These are phyloP conservation scores for Dorcus hopei DNA, from an alignment of 2,888 invertebrate genomes.

Conservation along the genomic window DNA sequence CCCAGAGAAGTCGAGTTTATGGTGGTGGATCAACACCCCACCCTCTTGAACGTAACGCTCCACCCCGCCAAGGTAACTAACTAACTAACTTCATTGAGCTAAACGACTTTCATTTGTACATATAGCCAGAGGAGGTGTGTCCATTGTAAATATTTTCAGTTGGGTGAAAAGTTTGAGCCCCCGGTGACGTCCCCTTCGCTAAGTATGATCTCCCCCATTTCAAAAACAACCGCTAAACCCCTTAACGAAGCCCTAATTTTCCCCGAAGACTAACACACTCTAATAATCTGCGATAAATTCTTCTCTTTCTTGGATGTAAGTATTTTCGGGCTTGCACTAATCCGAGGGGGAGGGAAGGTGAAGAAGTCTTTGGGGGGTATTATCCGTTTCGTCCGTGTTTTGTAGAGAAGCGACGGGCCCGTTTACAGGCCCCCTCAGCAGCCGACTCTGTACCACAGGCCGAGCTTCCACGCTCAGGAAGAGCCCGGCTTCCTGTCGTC, in stretches of 20 bases:
- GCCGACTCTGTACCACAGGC: slow-evolving; percentile 46
- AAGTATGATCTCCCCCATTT: slow-evolving; percentile 32
- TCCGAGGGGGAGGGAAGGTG: too few species aligned
- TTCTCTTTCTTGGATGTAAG: too few species aligned
- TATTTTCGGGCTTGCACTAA: too few species aligned
- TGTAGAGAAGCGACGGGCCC: slow-evolving; percentile 65
- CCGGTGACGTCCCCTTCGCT: slow-evolving; percentile 46
- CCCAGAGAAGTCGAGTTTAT: slow-evolving; percentile 83
- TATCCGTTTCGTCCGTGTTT: neutral
- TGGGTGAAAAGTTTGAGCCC: slow-evolving; percentile 42
- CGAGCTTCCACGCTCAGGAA: slow-evolving; percentile 50
- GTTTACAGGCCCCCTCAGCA: slow-evolving; percentile 61
- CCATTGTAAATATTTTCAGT: slow-evolving; percentile 38
- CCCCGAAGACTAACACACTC: slow-evolving; percentile 37
- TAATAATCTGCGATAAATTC: too few species aligned
- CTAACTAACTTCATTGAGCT: slow-evolving; percentile 48
- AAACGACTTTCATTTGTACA: neutral
- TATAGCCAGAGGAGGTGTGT: too few species aligned
- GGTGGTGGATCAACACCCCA: slow-evolving; percentile 82
- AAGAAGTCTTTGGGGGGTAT: neutral
- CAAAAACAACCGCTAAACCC: slow-evolving; percentile 23
- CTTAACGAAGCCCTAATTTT: slow-evolving; percentile 33
- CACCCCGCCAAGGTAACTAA: slow-evolving; percentile 71
- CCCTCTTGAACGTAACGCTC: slow-evolving; percentile 78
- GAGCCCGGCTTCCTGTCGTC: slow-evolving; percentile 69